Evolutionary conservation across 2,888 invertebrate genomes (phyloP).

Genomic region (Lasioglossum villosulum): DNA sequence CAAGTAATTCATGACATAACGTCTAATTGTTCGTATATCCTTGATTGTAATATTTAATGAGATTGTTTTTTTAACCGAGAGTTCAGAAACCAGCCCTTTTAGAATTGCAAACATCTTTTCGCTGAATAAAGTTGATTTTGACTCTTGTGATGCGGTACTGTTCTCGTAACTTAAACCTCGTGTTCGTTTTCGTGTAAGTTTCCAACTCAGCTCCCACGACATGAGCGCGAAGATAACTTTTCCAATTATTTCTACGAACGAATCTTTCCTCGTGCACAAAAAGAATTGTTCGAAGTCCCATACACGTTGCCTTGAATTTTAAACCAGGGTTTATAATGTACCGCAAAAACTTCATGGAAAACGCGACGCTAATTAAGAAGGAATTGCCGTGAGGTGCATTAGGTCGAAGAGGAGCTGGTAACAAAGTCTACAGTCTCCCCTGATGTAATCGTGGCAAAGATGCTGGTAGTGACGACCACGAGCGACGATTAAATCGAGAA

Average conservation of each 20-base stretch:
- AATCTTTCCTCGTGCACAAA: neutral
- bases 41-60: neutral
- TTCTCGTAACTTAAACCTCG: neutral
- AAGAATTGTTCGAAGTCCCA: neutral
- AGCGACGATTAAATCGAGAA: slow-evolving; percentile 17
- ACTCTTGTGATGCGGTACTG: neutral
- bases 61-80: neutral
- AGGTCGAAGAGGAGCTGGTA: slow-evolving; percentile 14
- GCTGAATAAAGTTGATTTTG: neutral
- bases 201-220: neutral
- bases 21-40: neutral
- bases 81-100: neutral
- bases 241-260: neutral
- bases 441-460: slow-evolving; percentile 29
- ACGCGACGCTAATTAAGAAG: slow-evolving; percentile 31
- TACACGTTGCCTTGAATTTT: slow-evolving; percentile 16
- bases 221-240: neutral
- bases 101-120: neutral
- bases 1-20: neutral
- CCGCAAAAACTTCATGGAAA: slow-evolving; percentile 4
- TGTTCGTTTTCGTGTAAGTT: neutral
- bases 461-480: slow-evolving; percentile 29
- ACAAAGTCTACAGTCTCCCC: slow-evolving; percentile 31
- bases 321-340: slow-evolving; percentile 7
- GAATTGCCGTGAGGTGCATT: slow-evolving; percentile 41